Conservation (phyloP, 2,797 vertebrate species). For the Sebastes flavidus region DNA sequence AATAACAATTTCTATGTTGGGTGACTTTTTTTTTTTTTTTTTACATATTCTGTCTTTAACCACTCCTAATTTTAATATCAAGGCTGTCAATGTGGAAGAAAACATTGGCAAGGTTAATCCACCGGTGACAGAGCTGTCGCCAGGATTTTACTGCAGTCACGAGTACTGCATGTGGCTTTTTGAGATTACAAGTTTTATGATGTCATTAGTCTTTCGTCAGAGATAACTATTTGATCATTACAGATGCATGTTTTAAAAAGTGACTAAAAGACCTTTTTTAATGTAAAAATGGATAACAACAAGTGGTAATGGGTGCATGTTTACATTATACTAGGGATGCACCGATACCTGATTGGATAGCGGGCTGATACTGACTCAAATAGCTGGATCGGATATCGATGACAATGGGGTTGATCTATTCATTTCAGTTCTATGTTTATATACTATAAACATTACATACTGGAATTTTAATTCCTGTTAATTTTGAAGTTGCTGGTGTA, state of each 20-base stretch:
- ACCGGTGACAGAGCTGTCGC: neutral
- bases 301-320: neutral
- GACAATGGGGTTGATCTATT: too few relatives aligned
- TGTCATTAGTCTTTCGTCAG: neutral
- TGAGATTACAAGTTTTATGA: neutral
- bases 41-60: neutral
- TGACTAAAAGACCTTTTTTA: neutral
- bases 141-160: conserved; percentile 8
- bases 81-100: neutral
- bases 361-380: too few relatives aligned
- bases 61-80: neutral
- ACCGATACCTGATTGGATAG: too few relatives aligned
- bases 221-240: neutral
- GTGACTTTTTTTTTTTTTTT: neutral
- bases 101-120: neutral
- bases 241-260: neutral
- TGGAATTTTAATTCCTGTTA: too few relatives aligned
- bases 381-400: too few relatives aligned
- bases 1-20: neutral
- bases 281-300: neutral
- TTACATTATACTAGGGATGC: too few relatives aligned
- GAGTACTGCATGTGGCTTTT: conserved; percentile 7
- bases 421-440: too few relatives aligned
- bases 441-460: too few relatives aligned
- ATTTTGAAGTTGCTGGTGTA: too few relatives aligned